phyloP scores from a whole-genome alignment of 1,140 invertebrate species.

The Zaprionus ornatus region DNA sequence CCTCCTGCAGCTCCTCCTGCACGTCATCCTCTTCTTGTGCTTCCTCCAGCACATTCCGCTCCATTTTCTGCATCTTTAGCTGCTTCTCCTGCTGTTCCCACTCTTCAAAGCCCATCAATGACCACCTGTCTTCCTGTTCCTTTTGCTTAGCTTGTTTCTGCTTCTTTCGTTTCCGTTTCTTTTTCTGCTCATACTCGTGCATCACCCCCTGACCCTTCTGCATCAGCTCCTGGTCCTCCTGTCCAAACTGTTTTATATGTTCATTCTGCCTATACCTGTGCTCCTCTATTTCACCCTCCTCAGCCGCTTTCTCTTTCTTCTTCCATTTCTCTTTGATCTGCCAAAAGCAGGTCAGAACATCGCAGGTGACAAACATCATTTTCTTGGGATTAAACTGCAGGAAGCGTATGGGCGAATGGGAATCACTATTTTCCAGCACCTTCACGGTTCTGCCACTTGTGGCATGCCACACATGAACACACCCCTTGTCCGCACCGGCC shows the following conservation, averaged over 20 bases:
- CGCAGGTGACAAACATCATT: constrained; percentile 56
- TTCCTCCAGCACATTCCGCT: neutral
- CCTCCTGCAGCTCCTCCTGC: neutral
- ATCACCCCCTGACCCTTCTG: too few species aligned
- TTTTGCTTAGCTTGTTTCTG: too few species aligned
- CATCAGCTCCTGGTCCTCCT: neutral
- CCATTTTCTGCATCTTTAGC: neutral
- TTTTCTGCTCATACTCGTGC: neutral
- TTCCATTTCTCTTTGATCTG: constrained; percentile 26
- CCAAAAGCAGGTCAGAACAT: constrained; percentile 46
- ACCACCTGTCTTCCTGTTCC: neutral
- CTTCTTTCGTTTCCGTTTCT: neutral
- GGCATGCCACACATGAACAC: constrained; percentile 53
- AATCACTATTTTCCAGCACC: constrained; percentile 32
- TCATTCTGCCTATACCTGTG: too few species aligned
- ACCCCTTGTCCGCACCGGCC: constrained; percentile 38
- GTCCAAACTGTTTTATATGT: too few species aligned
- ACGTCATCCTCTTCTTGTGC: neutral
- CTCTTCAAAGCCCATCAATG: neutral
- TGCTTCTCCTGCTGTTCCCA: neutral
- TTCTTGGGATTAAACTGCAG: constrained; percentile 48
- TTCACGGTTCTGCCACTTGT: constrained; percentile 21
- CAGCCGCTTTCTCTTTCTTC: constrained; percentile 14
- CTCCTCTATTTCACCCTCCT: neutral
- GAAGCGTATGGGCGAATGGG: constrained; percentile 17